phyloP scores from a whole-genome alignment of 2,888 invertebrate genomes.

The Meteorus cinctellus region DNA sequence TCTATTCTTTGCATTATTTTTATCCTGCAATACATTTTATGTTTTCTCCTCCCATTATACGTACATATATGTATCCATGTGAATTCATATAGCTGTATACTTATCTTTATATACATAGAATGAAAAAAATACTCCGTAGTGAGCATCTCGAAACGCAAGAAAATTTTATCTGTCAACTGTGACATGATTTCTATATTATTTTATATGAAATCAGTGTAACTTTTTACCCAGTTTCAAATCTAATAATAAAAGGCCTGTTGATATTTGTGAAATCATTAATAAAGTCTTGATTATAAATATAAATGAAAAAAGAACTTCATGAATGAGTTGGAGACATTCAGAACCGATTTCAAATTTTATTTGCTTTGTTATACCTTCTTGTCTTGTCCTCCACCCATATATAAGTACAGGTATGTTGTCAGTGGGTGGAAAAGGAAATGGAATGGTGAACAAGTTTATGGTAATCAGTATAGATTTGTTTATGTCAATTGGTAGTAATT shows the following conservation, averaged over 20 bases:
- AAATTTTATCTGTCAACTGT: too few species aligned
- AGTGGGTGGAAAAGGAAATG: constrained; percentile 24
- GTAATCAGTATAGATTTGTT: constrained; percentile 38
- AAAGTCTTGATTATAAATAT: neutral
- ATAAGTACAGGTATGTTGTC: constrained; percentile 1
- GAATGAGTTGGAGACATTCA: too few species aligned
- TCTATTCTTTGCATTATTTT: constrained; percentile 43
- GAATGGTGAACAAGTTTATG: constrained; percentile 31
- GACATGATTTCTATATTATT: too few species aligned
- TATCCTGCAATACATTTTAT: constrained; percentile 29
- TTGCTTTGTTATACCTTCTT: too few species aligned
- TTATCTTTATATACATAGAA: neutral
- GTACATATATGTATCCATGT: neutral
- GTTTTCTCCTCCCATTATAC: neutral
- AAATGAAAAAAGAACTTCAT: neutral
- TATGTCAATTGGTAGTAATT: constrained; percentile 42
- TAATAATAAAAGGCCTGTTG: too few species aligned
- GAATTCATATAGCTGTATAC: too few species aligned
- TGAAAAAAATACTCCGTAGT: too few species aligned
- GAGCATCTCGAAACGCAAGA: too few species aligned
- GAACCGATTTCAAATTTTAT: too few species aligned
- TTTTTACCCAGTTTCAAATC: too few species aligned
- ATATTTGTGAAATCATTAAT: too few species aligned
- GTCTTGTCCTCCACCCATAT: neutral
- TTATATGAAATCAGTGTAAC: too few species aligned